phyloP scores from a whole-genome alignment of 2,888 invertebrate species.

The Hanleya hanleyi region DNA sequence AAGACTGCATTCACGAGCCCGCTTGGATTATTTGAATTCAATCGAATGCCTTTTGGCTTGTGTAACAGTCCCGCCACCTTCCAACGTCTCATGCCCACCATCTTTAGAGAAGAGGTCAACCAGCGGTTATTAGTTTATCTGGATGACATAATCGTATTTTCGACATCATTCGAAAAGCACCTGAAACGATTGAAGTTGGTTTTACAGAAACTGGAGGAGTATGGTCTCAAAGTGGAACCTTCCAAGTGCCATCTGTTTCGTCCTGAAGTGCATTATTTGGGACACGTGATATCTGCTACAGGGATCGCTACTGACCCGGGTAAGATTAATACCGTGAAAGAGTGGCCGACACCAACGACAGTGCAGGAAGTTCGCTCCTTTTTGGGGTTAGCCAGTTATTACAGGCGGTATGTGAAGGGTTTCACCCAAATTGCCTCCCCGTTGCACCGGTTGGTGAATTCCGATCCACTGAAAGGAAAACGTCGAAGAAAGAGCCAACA shows the following conservation, averaged over 20 bases:
- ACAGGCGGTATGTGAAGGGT: conserved; percentile 28
- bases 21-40: conserved; percentile 28
- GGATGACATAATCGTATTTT: conserved; percentile 23
- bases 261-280: conserved; percentile 26
- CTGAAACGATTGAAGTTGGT: conserved; percentile 25
- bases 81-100: conserved; percentile 28
- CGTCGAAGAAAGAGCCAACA: too few relatives aligned
- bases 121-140: conserved; percentile 20
- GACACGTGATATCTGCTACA: conserved; percentile 30
- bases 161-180: conserved; percentile 22
- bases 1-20: conserved; percentile 36
- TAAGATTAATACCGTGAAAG: conserved; percentile 13
- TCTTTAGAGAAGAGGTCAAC: conserved; percentile 20
- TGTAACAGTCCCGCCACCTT: conserved; percentile 14
- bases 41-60: conserved; percentile 19
- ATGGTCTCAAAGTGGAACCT: conserved; percentile 29
- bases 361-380: conserved; percentile 28
- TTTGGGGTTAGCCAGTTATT: conserved; percentile 30
- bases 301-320: conserved; percentile 17
- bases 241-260: conserved; percentile 33
- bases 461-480: too few relatives aligned
- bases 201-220: conserved; percentile 17
- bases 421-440: conserved; percentile 22
- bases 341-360: too few relatives aligned
- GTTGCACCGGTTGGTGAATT: conserved; percentile 13